Conservation (phyloP, 2,797 vertebrate genomes). For the Rhinoraja longicauda region DNA sequence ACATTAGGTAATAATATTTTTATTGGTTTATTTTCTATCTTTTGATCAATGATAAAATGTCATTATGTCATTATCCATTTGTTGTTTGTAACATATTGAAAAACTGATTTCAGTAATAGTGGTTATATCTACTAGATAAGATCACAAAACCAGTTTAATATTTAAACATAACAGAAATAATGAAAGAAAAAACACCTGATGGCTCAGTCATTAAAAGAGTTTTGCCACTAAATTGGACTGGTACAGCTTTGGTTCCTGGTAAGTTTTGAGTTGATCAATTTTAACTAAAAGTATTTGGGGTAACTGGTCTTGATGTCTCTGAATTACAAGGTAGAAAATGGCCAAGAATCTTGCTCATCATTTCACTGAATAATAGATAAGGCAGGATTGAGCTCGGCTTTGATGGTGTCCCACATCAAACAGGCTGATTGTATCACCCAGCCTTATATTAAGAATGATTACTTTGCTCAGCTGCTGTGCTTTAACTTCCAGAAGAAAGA, state of each 20-base stretch:
- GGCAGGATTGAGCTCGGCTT: not conserved
- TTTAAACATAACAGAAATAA: not conserved
- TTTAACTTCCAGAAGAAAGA: not conserved
- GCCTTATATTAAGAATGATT: not conserved
- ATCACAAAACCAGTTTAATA: not conserved
- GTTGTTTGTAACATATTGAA: not conserved
- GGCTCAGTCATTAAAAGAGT: not conserved
- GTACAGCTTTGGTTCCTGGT: not conserved
- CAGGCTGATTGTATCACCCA: not conserved
- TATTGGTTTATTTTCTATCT: not conserved
- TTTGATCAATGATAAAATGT: not conserved
- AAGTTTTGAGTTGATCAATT: not conserved
- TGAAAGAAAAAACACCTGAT: not conserved
- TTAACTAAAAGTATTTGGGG: not conserved
- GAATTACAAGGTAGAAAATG: not conserved
- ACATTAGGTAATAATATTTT: not conserved
- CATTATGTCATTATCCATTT: not conserved
- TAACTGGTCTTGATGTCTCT: not conserved
- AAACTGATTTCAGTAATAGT: not conserved
- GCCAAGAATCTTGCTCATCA: not conserved
- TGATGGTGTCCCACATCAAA: not conserved
- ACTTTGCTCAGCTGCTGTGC: not conserved
- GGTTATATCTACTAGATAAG: not conserved
- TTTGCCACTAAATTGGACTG: not conserved
- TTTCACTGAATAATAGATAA: not conserved